phyloP scores from a whole-genome alignment of 2,797 vertebrate genomes.

The Avahi laniger region DNA sequence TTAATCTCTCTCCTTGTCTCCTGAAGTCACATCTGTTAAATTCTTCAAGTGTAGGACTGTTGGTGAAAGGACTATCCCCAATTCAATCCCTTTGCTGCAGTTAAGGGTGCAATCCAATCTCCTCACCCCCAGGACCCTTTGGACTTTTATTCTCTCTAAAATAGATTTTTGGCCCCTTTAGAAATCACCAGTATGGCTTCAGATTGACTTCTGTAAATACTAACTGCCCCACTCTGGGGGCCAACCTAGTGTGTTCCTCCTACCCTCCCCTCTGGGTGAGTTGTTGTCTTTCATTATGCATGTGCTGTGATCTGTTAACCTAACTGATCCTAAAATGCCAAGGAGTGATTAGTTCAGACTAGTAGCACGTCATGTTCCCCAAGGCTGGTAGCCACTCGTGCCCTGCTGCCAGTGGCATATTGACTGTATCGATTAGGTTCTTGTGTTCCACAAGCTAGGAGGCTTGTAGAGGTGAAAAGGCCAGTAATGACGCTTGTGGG shows the following conservation, averaged over 20 bases:
- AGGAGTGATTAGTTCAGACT: slow-evolving; percentile 63
- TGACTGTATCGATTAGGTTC: slow-evolving; percentile 48
- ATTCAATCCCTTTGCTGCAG: background rate
- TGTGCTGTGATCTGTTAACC: slow-evolving; percentile 36
- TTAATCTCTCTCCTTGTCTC: background rate
- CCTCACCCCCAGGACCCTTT: background rate
- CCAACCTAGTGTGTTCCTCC: background rate
- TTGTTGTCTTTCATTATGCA: background rate
- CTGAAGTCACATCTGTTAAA: background rate
- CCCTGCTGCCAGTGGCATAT: slow-evolving; percentile 34
- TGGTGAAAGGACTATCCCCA: background rate
- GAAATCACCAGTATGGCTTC: background rate
- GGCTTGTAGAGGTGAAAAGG: background rate
- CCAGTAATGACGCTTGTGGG: background rate
- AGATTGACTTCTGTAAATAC: background rate
- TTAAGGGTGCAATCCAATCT: background rate
- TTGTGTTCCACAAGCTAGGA: slow-evolving; percentile 34
- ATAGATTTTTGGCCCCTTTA: background rate
- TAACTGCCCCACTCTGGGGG: background rate
- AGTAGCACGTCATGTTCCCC: slow-evolving; percentile 4
- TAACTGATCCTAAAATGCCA: slow-evolving; percentile 68
- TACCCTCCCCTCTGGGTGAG: background rate
- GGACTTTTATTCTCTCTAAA: slow-evolving; percentile 5
- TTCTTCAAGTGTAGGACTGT: background rate
- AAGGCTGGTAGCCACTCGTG: background rate